phyloP scores from a whole-genome alignment of 2,888 invertebrate genomes.

The Sinelater perroti region DNA sequence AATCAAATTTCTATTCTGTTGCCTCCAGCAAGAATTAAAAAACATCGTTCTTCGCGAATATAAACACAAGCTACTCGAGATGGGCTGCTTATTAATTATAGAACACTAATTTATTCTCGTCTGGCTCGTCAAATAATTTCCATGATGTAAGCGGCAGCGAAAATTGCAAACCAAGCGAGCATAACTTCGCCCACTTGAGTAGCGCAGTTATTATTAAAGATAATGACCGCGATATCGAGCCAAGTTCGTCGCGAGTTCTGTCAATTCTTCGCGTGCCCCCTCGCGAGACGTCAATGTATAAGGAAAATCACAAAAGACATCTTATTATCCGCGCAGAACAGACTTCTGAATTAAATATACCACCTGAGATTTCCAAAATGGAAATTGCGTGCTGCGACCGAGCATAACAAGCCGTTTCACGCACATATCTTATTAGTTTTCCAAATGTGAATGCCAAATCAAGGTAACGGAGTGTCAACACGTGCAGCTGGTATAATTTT shows the following conservation, averaged over 20 bases:
- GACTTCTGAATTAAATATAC: constrained; percentile 28
- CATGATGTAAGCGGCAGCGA: no score
- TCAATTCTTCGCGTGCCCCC: constrained; percentile 7
- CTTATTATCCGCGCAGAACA: constrained; percentile 17
- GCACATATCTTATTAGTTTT: constrained; percentile 14
- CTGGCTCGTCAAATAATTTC: no score
- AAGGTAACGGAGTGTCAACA: not conserved
- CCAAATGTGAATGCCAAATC: constrained; percentile 8
- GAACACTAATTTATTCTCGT: no score
- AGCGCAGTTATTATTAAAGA: not conserved
- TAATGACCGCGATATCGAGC: not conserved
- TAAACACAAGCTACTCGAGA: no score
- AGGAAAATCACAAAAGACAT: constrained; percentile 14
- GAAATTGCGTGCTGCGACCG: constrained; percentile 6
- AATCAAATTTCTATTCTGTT: no score
- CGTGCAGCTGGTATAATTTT: no score
- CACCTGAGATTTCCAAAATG: constrained; percentile 23
- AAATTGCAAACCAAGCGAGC: not conserved
- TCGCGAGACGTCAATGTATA: constrained; percentile 12
- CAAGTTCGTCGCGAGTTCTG: not conserved
- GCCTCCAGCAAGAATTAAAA: no score
- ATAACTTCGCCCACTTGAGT: not conserved
- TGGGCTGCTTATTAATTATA: no score
- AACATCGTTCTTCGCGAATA: no score
- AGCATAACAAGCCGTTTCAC: constrained; percentile 15